Evolutionary conservation across 2,888 invertebrate species (phyloP).

Genomic region (Cataglyphis livida): DNA sequence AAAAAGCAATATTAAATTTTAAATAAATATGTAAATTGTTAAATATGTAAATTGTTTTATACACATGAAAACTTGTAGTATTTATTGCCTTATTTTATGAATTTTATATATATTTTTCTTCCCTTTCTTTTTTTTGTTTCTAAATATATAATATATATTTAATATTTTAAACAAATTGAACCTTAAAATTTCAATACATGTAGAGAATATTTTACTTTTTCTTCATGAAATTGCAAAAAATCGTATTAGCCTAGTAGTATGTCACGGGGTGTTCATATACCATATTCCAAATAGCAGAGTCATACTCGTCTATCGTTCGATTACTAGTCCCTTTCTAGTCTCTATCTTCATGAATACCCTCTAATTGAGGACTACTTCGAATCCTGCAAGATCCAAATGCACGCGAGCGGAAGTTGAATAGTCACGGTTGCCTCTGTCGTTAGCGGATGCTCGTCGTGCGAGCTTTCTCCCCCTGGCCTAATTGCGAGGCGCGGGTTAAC

Average conservation of each 20-base stretch:
- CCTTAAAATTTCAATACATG: background rate
- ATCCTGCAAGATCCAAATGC: conserved; percentile 45
- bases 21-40: background rate
- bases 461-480: background rate
- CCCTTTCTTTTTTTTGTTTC: background rate
- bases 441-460: conserved; percentile 15
- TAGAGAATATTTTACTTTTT: background rate
- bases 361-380: conserved; percentile 43
- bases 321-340: conserved; percentile 25
- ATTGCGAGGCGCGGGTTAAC: conserved; percentile 31
- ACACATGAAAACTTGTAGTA: background rate
- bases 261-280: background rate
- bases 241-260: background rate
- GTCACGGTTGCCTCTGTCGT: conserved; percentile 38
- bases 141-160: background rate
- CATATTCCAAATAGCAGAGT: conserved; percentile 5
- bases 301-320: background rate
- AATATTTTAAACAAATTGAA: background rate
- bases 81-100: too few relatives aligned
- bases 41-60: background rate
- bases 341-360: conserved; percentile 30
- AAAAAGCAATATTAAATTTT: background rate
- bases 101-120: background rate
- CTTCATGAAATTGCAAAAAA: conserved; percentile 3
- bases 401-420: conserved; percentile 45